phyloP scores from a whole-genome alignment of 2,113 vertebrate species.

The Petromus typicus region DNA sequence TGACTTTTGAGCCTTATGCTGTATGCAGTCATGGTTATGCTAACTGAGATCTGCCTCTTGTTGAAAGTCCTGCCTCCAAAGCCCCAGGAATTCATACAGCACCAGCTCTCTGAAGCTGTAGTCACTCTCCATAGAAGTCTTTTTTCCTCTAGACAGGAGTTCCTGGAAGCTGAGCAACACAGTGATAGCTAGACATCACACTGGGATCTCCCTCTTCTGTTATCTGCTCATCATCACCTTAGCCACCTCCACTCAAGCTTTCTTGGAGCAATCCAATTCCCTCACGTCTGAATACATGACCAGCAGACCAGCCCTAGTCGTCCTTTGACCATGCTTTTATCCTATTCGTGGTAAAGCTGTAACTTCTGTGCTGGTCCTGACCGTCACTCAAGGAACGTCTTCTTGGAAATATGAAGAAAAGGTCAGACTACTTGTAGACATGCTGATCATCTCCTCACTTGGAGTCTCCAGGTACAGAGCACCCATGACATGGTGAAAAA shows the following conservation, averaged over 20 bases:
- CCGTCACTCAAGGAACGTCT: neutral
- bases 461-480: neutral
- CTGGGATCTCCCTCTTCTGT: neutral
- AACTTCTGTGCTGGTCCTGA: neutral
- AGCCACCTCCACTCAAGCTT: neutral
- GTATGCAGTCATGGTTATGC: neutral
- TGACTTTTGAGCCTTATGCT: neutral
- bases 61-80: neutral
- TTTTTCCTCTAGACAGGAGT: neutral
- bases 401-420: neutral
- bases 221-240: too few relatives aligned
- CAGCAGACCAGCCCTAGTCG: neutral
- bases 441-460: neutral
- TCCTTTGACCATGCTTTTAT: too few relatives aligned
- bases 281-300: neutral
- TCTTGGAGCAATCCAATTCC: neutral
- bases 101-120: neutral
- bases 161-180: neutral
- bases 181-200: neutral
- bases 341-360: neutral
- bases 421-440: neutral
- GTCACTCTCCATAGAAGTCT: neutral
- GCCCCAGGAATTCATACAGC: neutral
- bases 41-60: neutral
- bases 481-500: rapidly evolving